Evolutionary conservation across 2,797 vertebrate species (phyloP).

Genomic region (Hybognathus amarus): DNA sequence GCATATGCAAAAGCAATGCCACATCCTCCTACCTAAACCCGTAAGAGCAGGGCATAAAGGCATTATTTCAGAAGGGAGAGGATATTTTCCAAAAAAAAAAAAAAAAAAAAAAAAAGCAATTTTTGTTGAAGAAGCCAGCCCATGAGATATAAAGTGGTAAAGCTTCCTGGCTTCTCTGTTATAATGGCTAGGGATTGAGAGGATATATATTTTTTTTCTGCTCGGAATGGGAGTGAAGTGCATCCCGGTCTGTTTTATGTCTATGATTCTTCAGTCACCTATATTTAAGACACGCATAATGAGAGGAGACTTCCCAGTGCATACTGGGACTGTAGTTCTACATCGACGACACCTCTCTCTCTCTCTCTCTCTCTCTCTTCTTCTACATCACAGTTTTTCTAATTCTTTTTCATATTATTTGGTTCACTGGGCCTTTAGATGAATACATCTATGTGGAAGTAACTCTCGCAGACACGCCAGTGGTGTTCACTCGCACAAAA

Average conservation of each 20-base stretch:
- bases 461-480: slow-evolving; percentile 17
- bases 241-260: slow-evolving; percentile 5
- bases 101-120: slow-evolving; percentile 18
- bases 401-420: slow-evolving; percentile 42
- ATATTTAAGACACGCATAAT: neutral
- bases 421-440: slow-evolving; percentile 40
- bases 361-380: neutral
- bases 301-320: slow-evolving; percentile 19
- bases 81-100: slow-evolving; percentile 13
- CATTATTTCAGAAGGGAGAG: slow-evolving; percentile 21
- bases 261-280: slow-evolving; percentile 23
- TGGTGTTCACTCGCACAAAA: slow-evolving; percentile 11
- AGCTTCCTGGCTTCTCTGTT: slow-evolving; percentile 12
- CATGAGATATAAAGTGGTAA: slow-evolving; percentile 35
- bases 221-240: slow-evolving; percentile 27
- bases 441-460: slow-evolving; percentile 40
- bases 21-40: slow-evolving; percentile 35
- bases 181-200: slow-evolving; percentile 28
- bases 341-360: too few species aligned
- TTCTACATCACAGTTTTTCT: slow-evolving; percentile 7
- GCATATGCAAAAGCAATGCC: slow-evolving; percentile 42
- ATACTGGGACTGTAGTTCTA: slow-evolving; percentile 13
- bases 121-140: slow-evolving; percentile 39
- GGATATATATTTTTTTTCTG: slow-evolving; percentile 9
- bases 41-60: slow-evolving; percentile 33